A percentile compares a stretch with the other conserved stretches of the same genome.
Evolutionary conservation across 1,140 invertebrate species (phyloP).

Genomic region (Drosophila triauraria): DNA sequence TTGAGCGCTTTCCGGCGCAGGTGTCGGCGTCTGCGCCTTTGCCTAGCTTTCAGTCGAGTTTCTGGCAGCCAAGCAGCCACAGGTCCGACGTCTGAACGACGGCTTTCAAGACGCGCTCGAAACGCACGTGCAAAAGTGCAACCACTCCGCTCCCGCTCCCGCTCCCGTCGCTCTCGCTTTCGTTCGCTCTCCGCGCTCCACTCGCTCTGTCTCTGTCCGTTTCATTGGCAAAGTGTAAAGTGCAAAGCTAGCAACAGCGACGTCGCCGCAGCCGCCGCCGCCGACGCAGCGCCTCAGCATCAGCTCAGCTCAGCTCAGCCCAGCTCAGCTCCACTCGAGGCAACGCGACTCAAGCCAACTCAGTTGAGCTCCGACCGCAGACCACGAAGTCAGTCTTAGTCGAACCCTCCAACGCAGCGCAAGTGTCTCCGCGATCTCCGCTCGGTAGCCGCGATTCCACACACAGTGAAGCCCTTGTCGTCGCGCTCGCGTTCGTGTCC

Average conservation of each 20-base stretch:
- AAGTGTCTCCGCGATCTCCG: slow-evolving; percentile 58
- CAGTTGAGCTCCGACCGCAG: slow-evolving; percentile 19
- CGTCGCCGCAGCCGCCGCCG: slow-evolving; percentile 36
- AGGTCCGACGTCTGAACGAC: slow-evolving; percentile 46
- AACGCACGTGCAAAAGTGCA: slow-evolving; percentile 73
- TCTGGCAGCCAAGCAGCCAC: slow-evolving; percentile 49
- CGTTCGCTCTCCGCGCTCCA: slow-evolving; percentile 9
- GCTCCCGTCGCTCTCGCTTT: slow-evolving; percentile 4
- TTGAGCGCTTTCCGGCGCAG: slow-evolving; percentile 42
- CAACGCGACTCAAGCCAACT: slow-evolving; percentile 35
- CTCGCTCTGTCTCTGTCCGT: slow-evolving; percentile 16
- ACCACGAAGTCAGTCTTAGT: slow-evolving; percentile 72
- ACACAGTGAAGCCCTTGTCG: slow-evolving; percentile 15
- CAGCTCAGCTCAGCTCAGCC: slow-evolving; percentile 46
- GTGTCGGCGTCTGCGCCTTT: slow-evolving; percentile 33
- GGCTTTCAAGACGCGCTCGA: slow-evolving; percentile 31
- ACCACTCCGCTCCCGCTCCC: slow-evolving; percentile 15
- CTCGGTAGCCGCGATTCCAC: slow-evolving; percentile 34
- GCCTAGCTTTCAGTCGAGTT: slow-evolving; percentile 64
- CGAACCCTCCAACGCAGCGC: slow-evolving; percentile 70
- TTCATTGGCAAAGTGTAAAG: slow-evolving; percentile 76
- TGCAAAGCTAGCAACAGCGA: slow-evolving; percentile 61
- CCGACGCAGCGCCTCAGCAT: slow-evolving; percentile 33
- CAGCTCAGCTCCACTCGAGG: slow-evolving; percentile 43
- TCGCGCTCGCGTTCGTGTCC: slow-evolving; percentile 61